Evolutionary conservation across 37 sponge, comb jelly and placozoan genomes (phyloP).

Genomic region (Haliclona indistincta): DNA sequence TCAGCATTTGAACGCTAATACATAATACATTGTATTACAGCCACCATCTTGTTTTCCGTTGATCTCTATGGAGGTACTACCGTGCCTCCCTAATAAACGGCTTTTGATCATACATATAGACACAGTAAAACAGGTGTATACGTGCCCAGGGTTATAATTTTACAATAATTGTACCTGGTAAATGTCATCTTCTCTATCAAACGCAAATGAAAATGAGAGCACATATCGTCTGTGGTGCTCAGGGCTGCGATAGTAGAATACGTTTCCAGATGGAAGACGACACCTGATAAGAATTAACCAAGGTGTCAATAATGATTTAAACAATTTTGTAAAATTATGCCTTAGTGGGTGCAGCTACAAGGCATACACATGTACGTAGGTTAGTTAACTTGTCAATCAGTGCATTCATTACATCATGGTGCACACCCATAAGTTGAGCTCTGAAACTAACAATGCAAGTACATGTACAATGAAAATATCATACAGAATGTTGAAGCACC

Average conservation of each 20-base stretch:
- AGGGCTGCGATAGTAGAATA: slow-evolving; percentile 94
- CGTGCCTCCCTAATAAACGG: too few species aligned
- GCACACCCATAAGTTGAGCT: too few species aligned
- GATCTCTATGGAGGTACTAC: too few species aligned
- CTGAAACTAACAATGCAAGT: too few species aligned
- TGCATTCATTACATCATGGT: too few species aligned
- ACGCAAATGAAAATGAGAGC: slow-evolving; percentile 90
- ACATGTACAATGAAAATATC: too few species aligned
- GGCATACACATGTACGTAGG: neutral
- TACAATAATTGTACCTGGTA: slow-evolving; percentile 64
- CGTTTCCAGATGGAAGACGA: slow-evolving; percentile 83
- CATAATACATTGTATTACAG: too few species aligned
- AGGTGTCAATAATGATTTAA: neutral
- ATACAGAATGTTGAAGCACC: too few species aligned
- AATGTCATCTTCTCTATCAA: slow-evolving; percentile 86
- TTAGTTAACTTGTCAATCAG: neutral
- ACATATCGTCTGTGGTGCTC: slow-evolving; percentile 94
- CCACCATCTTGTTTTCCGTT: too few species aligned
- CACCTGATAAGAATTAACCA: slow-evolving; percentile 45
- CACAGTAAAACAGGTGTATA: neutral
- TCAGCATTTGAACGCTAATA: too few species aligned
- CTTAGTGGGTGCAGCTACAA: neutral
- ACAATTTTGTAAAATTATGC: neutral
- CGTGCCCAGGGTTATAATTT: neutral
- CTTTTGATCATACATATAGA: neutral